Evolutionary conservation across 2,113 vertebrate species (phyloP).

Genomic region (Amphilophus citrinellus): DNA sequence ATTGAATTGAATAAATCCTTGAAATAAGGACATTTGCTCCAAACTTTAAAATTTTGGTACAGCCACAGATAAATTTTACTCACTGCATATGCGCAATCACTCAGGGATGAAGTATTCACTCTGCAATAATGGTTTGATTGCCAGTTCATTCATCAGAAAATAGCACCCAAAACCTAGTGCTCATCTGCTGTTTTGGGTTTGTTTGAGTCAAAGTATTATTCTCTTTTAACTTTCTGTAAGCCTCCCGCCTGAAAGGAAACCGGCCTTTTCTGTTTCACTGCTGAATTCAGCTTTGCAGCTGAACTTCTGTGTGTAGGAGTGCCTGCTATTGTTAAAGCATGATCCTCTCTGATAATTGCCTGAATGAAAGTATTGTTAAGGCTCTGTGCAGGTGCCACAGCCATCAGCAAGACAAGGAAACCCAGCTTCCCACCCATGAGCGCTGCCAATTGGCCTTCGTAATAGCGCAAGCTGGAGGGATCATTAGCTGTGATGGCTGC

Average conservation of each 20-base stretch:
- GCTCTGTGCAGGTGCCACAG: background rate
- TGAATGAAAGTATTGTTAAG: conserved; percentile 53
- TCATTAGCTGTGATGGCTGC: background rate
- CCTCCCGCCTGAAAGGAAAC: background rate
- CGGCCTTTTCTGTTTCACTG: conserved; percentile 9
- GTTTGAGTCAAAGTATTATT: conserved; percentile 19
- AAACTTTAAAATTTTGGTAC: background rate
- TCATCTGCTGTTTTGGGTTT: background rate
- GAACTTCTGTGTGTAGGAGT: conserved; percentile 40
- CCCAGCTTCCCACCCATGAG: conserved; percentile 1
- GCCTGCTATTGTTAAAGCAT: conserved; percentile 24
- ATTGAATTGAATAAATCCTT: background rate
- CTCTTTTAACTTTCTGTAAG: conserved; percentile 11
- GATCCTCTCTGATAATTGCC: conserved; percentile 21
- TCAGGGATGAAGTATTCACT: background rate
- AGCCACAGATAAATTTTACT: background rate
- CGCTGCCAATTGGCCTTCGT: background rate
- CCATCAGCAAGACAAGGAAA: conserved; percentile 4
- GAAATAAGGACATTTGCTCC: background rate
- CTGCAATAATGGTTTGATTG: background rate
- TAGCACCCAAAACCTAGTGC: background rate
- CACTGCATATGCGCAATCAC: background rate
- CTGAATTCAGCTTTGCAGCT: conserved; percentile 13
- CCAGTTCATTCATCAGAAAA: background rate
- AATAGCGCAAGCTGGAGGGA: background rate